Base-by-base conservation (phyloP, 2,113 vertebrate species). In the Probosciger aterrimus region DNA sequence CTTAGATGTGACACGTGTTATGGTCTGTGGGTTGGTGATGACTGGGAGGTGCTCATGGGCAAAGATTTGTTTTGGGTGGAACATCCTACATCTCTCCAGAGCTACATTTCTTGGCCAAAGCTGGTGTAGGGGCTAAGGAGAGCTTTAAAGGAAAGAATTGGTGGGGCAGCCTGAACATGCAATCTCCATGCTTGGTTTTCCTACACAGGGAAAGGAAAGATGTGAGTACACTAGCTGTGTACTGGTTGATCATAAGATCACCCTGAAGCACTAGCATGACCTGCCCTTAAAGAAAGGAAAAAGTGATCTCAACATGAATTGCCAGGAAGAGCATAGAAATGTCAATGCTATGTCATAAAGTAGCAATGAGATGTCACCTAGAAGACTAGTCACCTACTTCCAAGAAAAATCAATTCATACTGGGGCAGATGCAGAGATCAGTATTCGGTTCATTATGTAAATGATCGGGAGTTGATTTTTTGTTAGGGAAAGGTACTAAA, bases 1-100 rank as follows among this genome's bases (percentile, higher is more conserved):
- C 2, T 13, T 35, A n/a, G 27, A 14, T 33, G 39, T 52, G 49
- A 17, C 41, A 33, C 0, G 0, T 12, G 0, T 68, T 67, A 14
- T 35, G 75, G 31, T 68, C 57, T 44, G 31, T 60, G 69, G 27
- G 9, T 6, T 70, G 28, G 20, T 69, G 30, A 16, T 6, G 27
- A 18, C 7, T 12, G 39, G 28, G 39, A 91, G 10, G 7, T 31
- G 17, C 31, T 81, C 33, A 50, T 15, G n/a, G 47, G 30, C 18
- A 50, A 81, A 67, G 49, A 12, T 83, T 73, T 69, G 33, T 4
- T 86, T 81, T 31, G 82, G 19, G 25, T 57, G 44, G 22, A 65
- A 67, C 18, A 20, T 31, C 17, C 31, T 62, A 16, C n/a, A 19
- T 37, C 41, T 55, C 41, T 63, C 63, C 46, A 67, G 81, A 82